phyloP scores from a whole-genome alignment of 2,888 invertebrate genomes.

The Drosophila villosipedis region DNA sequence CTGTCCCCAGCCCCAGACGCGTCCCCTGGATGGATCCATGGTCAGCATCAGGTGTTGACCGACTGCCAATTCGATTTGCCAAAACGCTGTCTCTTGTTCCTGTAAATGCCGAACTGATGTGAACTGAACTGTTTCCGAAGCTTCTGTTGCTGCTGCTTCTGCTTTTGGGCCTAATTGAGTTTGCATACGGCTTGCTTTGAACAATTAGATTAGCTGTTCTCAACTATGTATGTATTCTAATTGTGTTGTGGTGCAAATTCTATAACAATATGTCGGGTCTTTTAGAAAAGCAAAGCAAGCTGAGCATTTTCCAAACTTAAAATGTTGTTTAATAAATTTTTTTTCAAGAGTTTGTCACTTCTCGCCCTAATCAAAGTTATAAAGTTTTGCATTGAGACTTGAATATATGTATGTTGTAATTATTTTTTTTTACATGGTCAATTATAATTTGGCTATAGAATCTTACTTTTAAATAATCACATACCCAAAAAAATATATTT shows the following conservation, averaged over 20 bases:
- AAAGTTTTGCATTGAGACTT: neutral
- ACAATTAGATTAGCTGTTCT: slow-evolving; percentile 58
- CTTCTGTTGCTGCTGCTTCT: slow-evolving; percentile 14
- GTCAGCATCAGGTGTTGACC: slow-evolving; percentile 55
- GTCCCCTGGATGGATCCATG: slow-evolving; percentile 1
- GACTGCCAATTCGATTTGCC: slow-evolving; percentile 46
- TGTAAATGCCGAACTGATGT: slow-evolving; percentile 34
- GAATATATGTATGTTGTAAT: neutral
- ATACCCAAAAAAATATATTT: neutral
- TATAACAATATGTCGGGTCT: neutral
- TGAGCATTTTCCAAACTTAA: neutral
- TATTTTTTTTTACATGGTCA: neutral
- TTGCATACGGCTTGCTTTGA: slow-evolving; percentile 65
- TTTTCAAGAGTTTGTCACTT: neutral
- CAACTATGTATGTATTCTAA: slow-evolving; percentile 1
- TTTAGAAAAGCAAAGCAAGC: neutral
- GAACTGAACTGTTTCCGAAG: slow-evolving; percentile 14
- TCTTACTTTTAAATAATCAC: neutral
- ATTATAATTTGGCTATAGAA: neutral
- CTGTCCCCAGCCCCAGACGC: slow-evolving; percentile 2
- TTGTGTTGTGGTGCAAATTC: slow-evolving; percentile 4
- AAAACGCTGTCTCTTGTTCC: slow-evolving; percentile 36
- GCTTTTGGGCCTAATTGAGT: slow-evolving; percentile 60
- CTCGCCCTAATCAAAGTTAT: neutral
- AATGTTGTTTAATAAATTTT: neutral